Conservation (phyloP, 1,140 invertebrate species). For the Cecropterus lyciades region DNA sequence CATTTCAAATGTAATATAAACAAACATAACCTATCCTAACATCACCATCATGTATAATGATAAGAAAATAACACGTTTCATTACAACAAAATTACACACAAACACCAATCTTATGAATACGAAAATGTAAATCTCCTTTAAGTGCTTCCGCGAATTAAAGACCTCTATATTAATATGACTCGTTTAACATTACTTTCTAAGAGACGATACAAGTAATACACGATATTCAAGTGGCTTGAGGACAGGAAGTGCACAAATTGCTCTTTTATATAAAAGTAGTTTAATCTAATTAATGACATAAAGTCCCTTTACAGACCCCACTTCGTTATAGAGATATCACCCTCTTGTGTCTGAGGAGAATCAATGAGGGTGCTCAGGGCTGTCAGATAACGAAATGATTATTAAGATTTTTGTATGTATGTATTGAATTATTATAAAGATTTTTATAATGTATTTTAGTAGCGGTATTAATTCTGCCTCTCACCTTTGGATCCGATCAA, state of each 20-base stretch:
- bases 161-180: not conserved
- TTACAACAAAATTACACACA: no score
- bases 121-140: no score
- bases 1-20: no score
- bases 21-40: no score
- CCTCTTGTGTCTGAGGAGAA: slow-evolving; percentile 28
- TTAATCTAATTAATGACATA: slow-evolving; percentile 44
- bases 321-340: slow-evolving; percentile 36
- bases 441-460: no score
- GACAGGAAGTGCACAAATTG: slow-evolving; percentile 67
- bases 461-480: no score
- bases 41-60: no score
- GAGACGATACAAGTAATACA: slow-evolving; percentile 25
- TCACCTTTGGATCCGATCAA: no score
- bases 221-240: slow-evolving; percentile 48
- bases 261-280: slow-evolving; percentile 58
- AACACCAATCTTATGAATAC: no score
- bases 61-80: no score
- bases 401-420: no score
- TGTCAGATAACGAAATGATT: not conserved
- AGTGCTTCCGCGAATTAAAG: not conserved
- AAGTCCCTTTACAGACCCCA: slow-evolving; percentile 33
- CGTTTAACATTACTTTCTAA: slow-evolving; percentile 6
- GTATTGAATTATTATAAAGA: no score
- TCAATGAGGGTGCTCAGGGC: slow-evolving; percentile 25